Base-by-base conservation (phyloP, 2,113 vertebrate genomes). In the Eclectus roratus region DNA sequence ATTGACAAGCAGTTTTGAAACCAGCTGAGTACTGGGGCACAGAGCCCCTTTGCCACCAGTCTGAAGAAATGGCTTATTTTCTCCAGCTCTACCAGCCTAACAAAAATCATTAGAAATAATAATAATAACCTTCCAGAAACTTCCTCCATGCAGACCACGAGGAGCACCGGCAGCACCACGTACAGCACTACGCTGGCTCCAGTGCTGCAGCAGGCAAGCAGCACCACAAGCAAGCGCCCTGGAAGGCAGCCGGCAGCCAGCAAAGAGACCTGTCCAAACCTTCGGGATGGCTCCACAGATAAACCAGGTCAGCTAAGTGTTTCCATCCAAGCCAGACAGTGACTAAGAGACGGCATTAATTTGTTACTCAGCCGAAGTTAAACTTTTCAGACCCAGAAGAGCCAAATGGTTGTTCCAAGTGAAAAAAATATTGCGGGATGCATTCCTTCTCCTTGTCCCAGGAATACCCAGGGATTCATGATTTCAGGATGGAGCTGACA, bases 271-370 rank as follows among this genome's bases (percentile, higher is more conserved):
- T 74, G 81, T 37, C 89, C 89, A 35, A 81, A 72, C 64, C 81
- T 46, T 68, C 1, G 7, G 63, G 64, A 88, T 11, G 39, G 79
- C 69, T 27, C 15, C 46, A 11, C 55, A 88, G 92, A 91, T 71
- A 88, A 89, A 92, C 72, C 85, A 70, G 93, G 90, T 92, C 96
- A 96, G 56, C 33, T n/a, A 60, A 95, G 76, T 24, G 88, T 88
- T 91, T 93, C 93, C 93, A 88, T 71, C 49, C 85, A 2, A 2
- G 92, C 80, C 92, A 96, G 94, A 96, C 91, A 76, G 90, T 92
- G 93, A 94, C 92, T 96, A 92, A 96, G 80, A 94, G 89, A 91
- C 80, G 2, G 55, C 88, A 83, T 65, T 80, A 52, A 86, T 96
- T 91, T 89, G 74, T 85, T 92, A 79, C 92, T 92, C 76, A 61